Base-by-base conservation (phyloP, 2,797 vertebrate species). In the Sebastes oblongus region DNA sequence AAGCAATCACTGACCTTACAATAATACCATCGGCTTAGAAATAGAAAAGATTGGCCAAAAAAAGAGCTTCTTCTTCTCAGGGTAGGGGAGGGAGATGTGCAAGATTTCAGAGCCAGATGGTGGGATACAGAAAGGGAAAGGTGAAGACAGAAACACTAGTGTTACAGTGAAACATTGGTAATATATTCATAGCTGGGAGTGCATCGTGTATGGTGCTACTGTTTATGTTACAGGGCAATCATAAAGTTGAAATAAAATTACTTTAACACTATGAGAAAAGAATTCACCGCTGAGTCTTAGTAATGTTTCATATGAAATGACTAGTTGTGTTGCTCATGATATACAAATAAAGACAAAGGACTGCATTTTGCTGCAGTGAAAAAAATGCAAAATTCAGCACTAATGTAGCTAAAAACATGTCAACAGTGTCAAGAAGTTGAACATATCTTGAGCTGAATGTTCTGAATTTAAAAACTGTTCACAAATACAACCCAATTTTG, bases 1-100 rank as follows among this genome's bases (percentile, higher is more conserved):
- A 56, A 75, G 64, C 29, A 78, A 83, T 76, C 81, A 54, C 68
- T 66, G 60, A 81, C 68, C 66, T 42, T 50, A 86, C 61, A 83
- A 80, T 78, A 78, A 81, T 11, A 84, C 8, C 22, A 71, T 24
- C 3, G n/a, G 59, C 64, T 7, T 20, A 66, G 78, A 86, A 61
- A 88, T 4, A 75, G 32, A 82, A 52, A 58, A 7, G 11, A 62
- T 24, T 34, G 30, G 6, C 20, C 16, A 36, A 69, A 60, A 59
- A 59, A 68, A 62, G 8, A 25, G 9, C 13, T 55, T 5, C 22
- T 14, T 8, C 22, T n/a, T 60, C 22, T 59, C 30, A 30, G 36
- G 24, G 16, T 13, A 50, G 36, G 3, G 42, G 18, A 52, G 16
- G 67, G 11, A 54, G 56, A 60, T 14, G 24, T 55, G 30, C 16